phyloP scores from a whole-genome alignment of 1,140 invertebrate genomes.

The Rhopalosiphum padi region DNA sequence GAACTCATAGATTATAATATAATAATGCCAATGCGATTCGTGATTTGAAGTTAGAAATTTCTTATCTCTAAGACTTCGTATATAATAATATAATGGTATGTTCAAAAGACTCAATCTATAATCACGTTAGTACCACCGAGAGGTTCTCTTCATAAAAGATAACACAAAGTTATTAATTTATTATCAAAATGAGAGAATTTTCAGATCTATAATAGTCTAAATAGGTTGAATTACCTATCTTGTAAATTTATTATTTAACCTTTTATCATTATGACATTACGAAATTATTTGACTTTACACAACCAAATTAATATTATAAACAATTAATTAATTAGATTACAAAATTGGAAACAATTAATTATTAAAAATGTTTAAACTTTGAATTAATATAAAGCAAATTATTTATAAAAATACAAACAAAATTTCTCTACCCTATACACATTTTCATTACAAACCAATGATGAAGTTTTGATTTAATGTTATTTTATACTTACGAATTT shows the following conservation, averaged over 20 bases:
- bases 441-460: not conserved
- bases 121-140: not conserved
- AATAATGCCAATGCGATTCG: not conserved
- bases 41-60: conserved; percentile 7
- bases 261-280: not conserved
- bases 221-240: not conserved
- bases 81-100: not conserved
- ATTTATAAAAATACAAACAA: not conserved
- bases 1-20: not conserved
- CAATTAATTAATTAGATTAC: not conserved
- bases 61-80: not conserved
- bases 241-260: too few relatives aligned
- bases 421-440: not conserved
- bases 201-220: not conserved
- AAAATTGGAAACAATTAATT: not conserved
- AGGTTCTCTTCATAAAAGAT: not conserved
- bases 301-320: not conserved
- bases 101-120: not conserved
- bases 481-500: not conserved
- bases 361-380: not conserved
- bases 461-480: not conserved
- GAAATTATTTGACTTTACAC: not conserved
- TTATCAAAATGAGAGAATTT: not conserved
- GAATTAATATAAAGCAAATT: not conserved
- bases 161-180: not conserved